Conservation (phyloP, 2,888 invertebrate genomes). For the Julus scandinavius region DNA sequence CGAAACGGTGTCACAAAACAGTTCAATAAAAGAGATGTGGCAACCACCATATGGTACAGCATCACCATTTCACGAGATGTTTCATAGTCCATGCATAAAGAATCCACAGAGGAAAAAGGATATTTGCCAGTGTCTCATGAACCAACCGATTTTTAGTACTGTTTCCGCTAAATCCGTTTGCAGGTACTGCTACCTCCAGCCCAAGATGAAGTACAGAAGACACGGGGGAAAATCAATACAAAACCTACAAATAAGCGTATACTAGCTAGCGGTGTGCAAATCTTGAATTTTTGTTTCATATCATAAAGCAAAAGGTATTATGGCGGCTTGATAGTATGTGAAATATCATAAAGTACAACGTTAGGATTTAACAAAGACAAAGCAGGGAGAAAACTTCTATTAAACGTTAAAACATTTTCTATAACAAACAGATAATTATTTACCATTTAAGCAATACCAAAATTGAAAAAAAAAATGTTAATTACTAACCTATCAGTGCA, state of each 20-base stretch:
- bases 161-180: conserved; percentile 31
- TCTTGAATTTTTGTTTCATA: neutral
- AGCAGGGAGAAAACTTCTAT: too few relatives aligned
- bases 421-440: too few relatives aligned
- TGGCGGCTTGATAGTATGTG: neutral
- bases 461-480: too few relatives aligned
- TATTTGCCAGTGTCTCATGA: neutral
- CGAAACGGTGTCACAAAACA: neutral
- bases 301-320: neutral
- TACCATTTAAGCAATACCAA: too few relatives aligned
- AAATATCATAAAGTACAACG: neutral
- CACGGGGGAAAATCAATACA: conserved; percentile 31
- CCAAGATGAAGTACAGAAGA: neutral
- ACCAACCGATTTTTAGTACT: conserved; percentile 26
- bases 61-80: neutral
- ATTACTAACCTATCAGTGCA: too few relatives aligned
- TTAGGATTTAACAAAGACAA: neutral
- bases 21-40: neutral
- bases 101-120: neutral
- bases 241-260: neutral
- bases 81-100: neutral
- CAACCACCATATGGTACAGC: neutral
- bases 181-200: conserved; percentile 19
- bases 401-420: too few relatives aligned
- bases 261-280: neutral